Conservation (phyloP, 1,140 invertebrate species). For the Drosophila elegans region DNA sequence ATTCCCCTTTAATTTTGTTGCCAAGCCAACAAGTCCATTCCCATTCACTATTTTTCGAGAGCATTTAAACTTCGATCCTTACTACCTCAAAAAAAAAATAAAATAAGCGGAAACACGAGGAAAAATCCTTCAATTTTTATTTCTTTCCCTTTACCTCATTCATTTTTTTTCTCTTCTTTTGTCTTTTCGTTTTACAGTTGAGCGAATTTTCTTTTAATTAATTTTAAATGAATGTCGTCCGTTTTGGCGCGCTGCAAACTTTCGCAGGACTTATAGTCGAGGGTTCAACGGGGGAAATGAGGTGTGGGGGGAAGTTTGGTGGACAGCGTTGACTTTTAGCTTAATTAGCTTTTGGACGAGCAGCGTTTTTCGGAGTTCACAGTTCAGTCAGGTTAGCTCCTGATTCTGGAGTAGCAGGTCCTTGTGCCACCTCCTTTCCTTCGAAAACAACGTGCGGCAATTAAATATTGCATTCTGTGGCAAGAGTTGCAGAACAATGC, state of each 20-base stretch:
- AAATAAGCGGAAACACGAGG: constrained; percentile 11
- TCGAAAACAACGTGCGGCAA: constrained; percentile 58
- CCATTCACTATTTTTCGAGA: constrained; percentile 25
- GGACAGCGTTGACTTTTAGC: constrained; percentile 77
- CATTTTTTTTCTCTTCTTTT: constrained; percentile 61
- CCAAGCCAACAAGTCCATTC: constrained; percentile 9
- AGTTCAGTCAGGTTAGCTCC: constrained; percentile 45
- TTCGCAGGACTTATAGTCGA: constrained; percentile 45
- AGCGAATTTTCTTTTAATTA: constrained; percentile 83
- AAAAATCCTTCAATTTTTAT: constrained; percentile 61
- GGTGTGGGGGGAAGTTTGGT: constrained; percentile 21
- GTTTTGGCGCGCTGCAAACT: constrained; percentile 76
- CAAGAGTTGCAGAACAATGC: constrained; percentile 58
- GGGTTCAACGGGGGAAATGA: constrained; percentile 8
- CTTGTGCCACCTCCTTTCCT: not conserved
- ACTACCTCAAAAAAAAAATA: constrained; percentile 6
- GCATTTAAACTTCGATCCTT: constrained; percentile 55
- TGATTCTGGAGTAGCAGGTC: constrained; percentile 19
- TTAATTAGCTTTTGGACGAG: constrained; percentile 77
- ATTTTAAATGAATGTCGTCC: constrained; percentile 82
- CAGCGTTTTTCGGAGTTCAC: constrained; percentile 40
- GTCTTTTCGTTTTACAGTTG: constrained; percentile 78
- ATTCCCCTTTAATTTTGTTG: constrained; percentile 8
- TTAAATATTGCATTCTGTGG: constrained; percentile 70
- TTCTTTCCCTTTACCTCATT: constrained; percentile 36